phyloP scores from a whole-genome alignment of 2,797 vertebrate species.

The Tamandua tetradactyla region DNA sequence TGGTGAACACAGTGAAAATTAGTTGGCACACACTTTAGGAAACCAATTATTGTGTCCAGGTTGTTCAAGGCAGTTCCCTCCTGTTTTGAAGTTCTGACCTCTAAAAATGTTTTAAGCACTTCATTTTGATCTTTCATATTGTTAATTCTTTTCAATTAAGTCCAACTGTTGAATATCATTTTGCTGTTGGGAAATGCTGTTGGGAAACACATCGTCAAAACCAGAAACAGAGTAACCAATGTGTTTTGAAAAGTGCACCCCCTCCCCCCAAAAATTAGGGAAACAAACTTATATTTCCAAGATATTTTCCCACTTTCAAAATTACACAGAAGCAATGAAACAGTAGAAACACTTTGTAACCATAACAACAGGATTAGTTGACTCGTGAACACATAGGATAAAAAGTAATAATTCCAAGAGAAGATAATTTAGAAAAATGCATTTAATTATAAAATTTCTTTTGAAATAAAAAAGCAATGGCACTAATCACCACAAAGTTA shows the following conservation, averaged over 20 bases:
- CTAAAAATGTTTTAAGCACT: background rate
- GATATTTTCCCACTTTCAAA: constrained; percentile 53
- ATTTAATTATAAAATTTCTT: constrained; percentile 85
- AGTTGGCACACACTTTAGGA: background rate
- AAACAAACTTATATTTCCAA: constrained; percentile 11
- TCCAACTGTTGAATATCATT: background rate
- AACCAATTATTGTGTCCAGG: background rate
- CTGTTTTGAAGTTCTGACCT: background rate
- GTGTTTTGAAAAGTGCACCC: constrained; percentile 26
- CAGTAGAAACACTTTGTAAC: background rate
- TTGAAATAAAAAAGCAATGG: constrained; percentile 86
- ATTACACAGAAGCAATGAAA: background rate
- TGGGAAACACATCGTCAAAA: background rate
- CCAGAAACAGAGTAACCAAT: constrained; percentile 8
- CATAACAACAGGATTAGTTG: constrained; percentile 2
- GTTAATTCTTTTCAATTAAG: constrained; percentile 11
- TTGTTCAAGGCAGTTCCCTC: background rate
- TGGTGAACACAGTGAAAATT: background rate
- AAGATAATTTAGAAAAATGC: constrained; percentile 79
- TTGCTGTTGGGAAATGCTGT: constrained; percentile 37
- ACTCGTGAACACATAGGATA: constrained; percentile 30
- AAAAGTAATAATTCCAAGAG: constrained; percentile 77
- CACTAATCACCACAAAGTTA: constrained; percentile 82
- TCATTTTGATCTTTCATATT: background rate
- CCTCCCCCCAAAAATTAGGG: background rate